Conservation (phyloP, 2,113 vertebrate genomes). For the Dinomys branickii region DNA sequence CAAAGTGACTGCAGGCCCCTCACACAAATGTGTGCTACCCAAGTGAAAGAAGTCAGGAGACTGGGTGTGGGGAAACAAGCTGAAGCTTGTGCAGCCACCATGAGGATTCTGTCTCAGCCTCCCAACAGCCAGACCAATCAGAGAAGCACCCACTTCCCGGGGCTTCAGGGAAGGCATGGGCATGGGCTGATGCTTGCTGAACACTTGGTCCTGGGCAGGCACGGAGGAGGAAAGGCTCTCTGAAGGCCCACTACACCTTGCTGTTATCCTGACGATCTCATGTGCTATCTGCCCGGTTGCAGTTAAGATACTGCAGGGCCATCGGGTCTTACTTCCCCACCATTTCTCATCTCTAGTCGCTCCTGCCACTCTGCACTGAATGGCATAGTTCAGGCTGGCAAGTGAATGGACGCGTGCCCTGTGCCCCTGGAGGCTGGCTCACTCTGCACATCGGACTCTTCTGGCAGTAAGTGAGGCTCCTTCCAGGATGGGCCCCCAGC, state of each 20-base stretch:
- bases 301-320: fast-evolving
- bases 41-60: not conserved
- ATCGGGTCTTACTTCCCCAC: fast-evolving
- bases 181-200: not conserved
- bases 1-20: not conserved
- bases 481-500: not conserved
- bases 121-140: not conserved
- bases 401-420: fast-evolving
- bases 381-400: not conserved
- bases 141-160: not conserved
- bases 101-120: not conserved
- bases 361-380: fast-evolving
- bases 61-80: not conserved
- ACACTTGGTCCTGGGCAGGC: not conserved
- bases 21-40: fast-evolving
- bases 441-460: not conserved
- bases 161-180: not conserved
- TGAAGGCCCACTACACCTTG: fast-evolving
- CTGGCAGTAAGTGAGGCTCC: not conserved
- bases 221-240: not conserved
- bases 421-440: fast-evolving
- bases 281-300: fast-evolving
- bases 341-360: fast-evolving
- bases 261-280: not conserved
- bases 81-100: no score